Percentiles rank a stretch among this genome's conserved stretches.
These are phyloP conservation scores for Ispidina picta DNA, from an alignment of 2,797 vertebrate species.

Conservation along the genomic window DNA sequence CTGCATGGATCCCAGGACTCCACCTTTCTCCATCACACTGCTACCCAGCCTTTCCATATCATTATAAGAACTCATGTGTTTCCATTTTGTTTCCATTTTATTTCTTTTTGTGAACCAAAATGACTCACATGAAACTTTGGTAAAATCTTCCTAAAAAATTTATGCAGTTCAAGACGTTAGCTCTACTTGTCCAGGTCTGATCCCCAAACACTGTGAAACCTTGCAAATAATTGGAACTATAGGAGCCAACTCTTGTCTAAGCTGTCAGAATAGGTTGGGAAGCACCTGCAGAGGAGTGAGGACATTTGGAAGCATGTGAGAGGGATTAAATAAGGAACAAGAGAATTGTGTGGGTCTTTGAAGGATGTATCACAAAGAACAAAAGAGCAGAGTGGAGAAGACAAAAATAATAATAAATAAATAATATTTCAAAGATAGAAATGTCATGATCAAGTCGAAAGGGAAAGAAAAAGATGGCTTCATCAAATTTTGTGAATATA, in stretches of 20 bases:
- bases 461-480: not conserved
- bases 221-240: not conserved
- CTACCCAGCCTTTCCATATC: not conserved
- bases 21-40: not conserved
- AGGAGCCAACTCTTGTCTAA: not conserved
- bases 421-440: conserved; percentile 29
- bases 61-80: not conserved
- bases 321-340: conserved; percentile 18
- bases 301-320: conserved; percentile 15
- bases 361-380: not conserved
- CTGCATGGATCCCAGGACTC: not conserved
- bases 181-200: not conserved
- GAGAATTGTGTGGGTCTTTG: conserved; percentile 2
- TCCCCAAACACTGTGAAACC: not conserved
- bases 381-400: not conserved
- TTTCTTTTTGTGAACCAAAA: not conserved
- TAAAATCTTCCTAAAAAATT: not conserved
- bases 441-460: conserved; percentile 14
- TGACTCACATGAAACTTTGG: not conserved
- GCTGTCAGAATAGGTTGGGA: not conserved
- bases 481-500: not conserved
- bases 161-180: not conserved
- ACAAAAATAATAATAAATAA: not conserved
- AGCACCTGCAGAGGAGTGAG: conserved; percentile 18
- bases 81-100: not conserved